These are phyloP conservation scores for Urocynchramus pylzowi DNA, from an alignment of 2,113 vertebrate species.

Conservation along the genomic window DNA sequence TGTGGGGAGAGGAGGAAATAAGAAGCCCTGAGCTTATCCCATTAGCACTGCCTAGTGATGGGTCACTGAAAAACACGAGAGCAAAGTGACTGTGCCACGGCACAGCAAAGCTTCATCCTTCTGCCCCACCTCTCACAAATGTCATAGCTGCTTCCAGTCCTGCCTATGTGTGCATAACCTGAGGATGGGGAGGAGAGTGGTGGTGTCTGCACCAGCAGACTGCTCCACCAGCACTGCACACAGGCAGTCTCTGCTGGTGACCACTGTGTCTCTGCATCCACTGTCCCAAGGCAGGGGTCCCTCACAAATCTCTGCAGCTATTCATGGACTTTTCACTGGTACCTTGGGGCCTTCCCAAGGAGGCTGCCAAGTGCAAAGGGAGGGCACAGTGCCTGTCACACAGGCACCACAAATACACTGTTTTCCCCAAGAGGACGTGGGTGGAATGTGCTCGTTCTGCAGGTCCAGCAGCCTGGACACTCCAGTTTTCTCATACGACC, in stretches of 20 bases:
- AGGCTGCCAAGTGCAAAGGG: background rate
- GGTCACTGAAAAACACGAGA: background rate
- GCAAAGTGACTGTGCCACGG: background rate
- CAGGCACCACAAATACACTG: background rate
- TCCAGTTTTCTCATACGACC: background rate
- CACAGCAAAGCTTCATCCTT: background rate
- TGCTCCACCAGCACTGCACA: background rate
- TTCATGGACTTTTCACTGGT: background rate
- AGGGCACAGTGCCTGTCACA: background rate
- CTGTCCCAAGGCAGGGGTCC: background rate
- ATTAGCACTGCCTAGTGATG: background rate
- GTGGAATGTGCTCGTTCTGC: background rate
- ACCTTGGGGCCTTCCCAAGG: background rate
- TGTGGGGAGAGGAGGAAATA: fast-evolving
- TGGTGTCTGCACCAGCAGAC: fast-evolving
- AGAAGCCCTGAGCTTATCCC: background rate
- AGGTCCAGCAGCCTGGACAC: background rate
- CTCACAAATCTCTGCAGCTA: background rate
- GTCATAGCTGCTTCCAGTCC: background rate
- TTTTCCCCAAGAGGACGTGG: fast-evolving
- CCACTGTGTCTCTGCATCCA: background rate
- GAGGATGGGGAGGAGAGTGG: background rate
- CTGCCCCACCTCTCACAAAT: background rate
- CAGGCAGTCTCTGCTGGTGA: background rate
- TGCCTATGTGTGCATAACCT: background rate